Base-by-base conservation (phyloP, 1,140 invertebrate species). In the Paramacrobiotus metropolitanus region DNA sequence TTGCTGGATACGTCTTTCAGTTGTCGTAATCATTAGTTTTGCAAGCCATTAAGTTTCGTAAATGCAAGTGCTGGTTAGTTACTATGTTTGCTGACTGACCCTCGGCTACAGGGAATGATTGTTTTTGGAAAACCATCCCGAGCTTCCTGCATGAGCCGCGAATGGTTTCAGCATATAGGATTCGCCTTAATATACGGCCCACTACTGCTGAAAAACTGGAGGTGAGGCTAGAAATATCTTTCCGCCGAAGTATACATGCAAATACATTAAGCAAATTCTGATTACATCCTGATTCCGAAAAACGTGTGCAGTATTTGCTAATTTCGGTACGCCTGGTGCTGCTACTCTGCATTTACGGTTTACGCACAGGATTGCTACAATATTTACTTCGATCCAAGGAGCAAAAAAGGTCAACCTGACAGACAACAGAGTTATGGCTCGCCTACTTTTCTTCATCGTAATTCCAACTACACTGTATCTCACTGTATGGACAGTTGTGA, bases 181-280 rank as follows among this genome's bases (percentile, higher is more conserved):
- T 94, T 94, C 74, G 87, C 87, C 4, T 79, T 93, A 34, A 89
- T 88, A 1, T 94, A 93, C 68, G 90, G 89, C 4, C 88, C 89
- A 21, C 77, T 94, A 15, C 87, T 94, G 84, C 77, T 94, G 61
- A 94, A 94, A 77, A 93, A 89, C 21, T 94, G 90, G 90, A 82
- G 90, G 89, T 93, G 77, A 82, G 80, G 72, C 15, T 9, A 9
- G 34, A n/a, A 40, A 40, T 40, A 9, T 40, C 9, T 9, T 9
- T n/a, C 9, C 9, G 9, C 9, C 34, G n/a, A 40, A 40, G 34
- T 9, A 9, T 40, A n/a, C n/a, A 9, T 40, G n/a, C 34, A 9
- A 40, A 9, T 40, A n/a, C n/a, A 40, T 9, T 40, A 40, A n/a
- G n/a, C n/a, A n/a, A n/a, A n/a, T n/a, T n/a, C n/a, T n/a, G n/a